These are phyloP conservation scores for Hemicrepidius hirtus DNA, from an alignment of 2,888 invertebrate genomes.

Conservation along the genomic window DNA sequence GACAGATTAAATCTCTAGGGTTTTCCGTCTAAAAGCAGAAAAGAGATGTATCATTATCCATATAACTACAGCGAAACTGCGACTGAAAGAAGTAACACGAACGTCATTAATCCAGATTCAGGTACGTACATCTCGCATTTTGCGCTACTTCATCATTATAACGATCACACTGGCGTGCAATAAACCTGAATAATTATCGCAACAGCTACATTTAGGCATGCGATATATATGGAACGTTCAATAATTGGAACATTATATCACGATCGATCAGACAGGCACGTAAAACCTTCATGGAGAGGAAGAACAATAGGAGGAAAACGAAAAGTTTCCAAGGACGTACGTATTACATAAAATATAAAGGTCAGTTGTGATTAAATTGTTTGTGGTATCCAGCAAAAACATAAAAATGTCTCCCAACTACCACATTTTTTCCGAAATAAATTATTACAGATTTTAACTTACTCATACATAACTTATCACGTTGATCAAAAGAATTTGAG, in stretches of 20 bases:
- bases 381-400: neutral
- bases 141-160: slow-evolving; percentile 63
- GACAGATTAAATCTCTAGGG: neutral
- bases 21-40: slow-evolving; percentile 21
- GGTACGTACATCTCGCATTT: slow-evolving; percentile 47
- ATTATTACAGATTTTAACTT: slow-evolving; percentile 8
- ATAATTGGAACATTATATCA: slow-evolving; percentile 64
- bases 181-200: slow-evolving; percentile 64
- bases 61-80: slow-evolving; percentile 35
- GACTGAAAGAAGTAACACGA: slow-evolving; percentile 42
- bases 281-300: slow-evolving; percentile 28
- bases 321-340: slow-evolving; percentile 16
- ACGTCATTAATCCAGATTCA: slow-evolving; percentile 47
- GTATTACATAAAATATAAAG: neutral
- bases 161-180: slow-evolving; percentile 63
- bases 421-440: neutral
- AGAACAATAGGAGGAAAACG: slow-evolving; percentile 24
- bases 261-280: slow-evolving; percentile 57
- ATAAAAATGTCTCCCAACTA: neutral
- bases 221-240: slow-evolving; percentile 58
- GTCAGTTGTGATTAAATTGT: slow-evolving; percentile 7
- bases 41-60: slow-evolving; percentile 34
- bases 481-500: slow-evolving; percentile 10
- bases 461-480: neutral
- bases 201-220: slow-evolving; percentile 56